Evolutionary conservation across 1,140 invertebrate species (phyloP).

Genomic region (Chrysoperla carnea): DNA sequence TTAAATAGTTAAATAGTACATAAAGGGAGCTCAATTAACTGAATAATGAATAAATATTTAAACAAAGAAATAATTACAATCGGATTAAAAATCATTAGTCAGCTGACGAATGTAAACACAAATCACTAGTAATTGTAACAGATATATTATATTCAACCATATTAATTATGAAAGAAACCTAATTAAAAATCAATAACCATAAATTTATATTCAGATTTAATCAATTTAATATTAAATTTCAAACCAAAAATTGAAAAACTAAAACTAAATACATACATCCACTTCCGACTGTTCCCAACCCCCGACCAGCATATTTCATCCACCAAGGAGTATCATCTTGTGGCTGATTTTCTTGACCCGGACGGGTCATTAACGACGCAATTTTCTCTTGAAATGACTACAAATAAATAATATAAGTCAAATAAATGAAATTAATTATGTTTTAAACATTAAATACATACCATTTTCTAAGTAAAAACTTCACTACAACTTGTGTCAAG

Average conservation of each 20-base stretch:
- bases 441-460: conserved; percentile 12
- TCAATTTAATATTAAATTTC: conserved; percentile 2
- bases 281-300: conserved; percentile 67
- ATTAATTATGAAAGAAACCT: conserved; percentile 1
- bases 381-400: conserved; percentile 65
- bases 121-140: too few relatives aligned
- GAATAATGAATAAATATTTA: too few relatives aligned
- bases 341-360: conserved; percentile 48
- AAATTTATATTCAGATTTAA: conserved; percentile 4
- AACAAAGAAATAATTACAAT: too few relatives aligned
- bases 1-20: too few relatives aligned
- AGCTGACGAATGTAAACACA: too few relatives aligned
- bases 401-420: conserved; percentile 12
- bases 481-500: conserved; percentile 13
- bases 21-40: too few relatives aligned
- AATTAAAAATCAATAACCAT: neutral
- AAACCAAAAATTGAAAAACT: neutral
- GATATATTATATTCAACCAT: too few relatives aligned
- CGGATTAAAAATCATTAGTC: too few relatives aligned
- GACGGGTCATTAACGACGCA: conserved; percentile 51
- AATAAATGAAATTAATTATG: neutral
- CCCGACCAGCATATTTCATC: conserved; percentile 70
- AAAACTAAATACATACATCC: conserved; percentile 40
- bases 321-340: conserved; percentile 76
- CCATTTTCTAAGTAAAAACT: conserved; percentile 30